Conservation (phyloP, 2,888 invertebrate genomes). For the Hydriomena furcata region DNA sequence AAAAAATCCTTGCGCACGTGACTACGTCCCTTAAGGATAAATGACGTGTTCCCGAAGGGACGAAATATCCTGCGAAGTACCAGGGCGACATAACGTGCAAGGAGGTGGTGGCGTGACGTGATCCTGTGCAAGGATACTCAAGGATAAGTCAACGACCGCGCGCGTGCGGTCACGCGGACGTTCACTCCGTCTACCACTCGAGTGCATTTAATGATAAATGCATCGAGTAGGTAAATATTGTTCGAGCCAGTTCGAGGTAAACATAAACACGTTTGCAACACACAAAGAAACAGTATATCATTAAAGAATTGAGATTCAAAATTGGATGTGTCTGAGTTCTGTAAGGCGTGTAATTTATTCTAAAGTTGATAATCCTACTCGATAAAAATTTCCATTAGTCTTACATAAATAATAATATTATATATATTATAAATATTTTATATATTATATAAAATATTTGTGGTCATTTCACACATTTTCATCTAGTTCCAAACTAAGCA, state of each 20-base stretch:
- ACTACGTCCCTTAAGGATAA: slow-evolving; percentile 62
- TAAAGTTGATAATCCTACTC: too few species aligned
- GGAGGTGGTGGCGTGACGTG: slow-evolving; percentile 58
- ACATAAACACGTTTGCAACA: slow-evolving; percentile 17
- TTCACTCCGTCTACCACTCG: slow-evolving; percentile 53
- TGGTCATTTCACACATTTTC: too few species aligned
- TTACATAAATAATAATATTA: too few species aligned
- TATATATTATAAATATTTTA: too few species aligned
- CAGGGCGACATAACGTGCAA: slow-evolving; percentile 68
- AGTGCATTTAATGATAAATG: slow-evolving; percentile 36
- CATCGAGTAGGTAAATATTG: slow-evolving; percentile 18
- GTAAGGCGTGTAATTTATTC: too few species aligned
- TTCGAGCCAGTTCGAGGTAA: slow-evolving; percentile 22
- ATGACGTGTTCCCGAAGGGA: slow-evolving; percentile 80
- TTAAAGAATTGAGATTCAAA: too few species aligned
- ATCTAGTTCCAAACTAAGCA: too few species aligned
- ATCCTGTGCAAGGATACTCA: slow-evolving; percentile 80
- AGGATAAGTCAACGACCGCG: slow-evolving; percentile 76
- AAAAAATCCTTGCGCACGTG: slow-evolving; percentile 31
- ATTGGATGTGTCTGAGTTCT: too few species aligned
- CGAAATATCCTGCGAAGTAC: slow-evolving; percentile 82
- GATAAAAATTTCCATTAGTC: too few species aligned
- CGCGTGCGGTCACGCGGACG: slow-evolving; percentile 57
- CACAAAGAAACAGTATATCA: too few species aligned
- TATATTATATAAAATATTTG: too few species aligned